Base-by-base conservation (phyloP, 2,113 vertebrate species). In the Halcyon senegalensis region DNA sequence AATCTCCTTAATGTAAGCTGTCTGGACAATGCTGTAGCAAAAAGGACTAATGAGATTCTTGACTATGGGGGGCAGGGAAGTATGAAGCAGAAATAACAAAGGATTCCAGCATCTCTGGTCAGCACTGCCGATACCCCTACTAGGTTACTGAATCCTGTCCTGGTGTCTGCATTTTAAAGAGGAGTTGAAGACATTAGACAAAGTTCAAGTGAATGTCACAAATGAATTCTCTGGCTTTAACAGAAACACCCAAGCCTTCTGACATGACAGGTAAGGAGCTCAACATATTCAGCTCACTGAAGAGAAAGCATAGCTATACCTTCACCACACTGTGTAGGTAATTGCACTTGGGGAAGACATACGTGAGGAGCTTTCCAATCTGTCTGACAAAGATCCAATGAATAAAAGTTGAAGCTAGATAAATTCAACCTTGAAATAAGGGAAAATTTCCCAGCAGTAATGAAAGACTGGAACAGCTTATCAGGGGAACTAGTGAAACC, bases 1-100 rank as follows among this genome's bases (percentile, higher is more conserved):
- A 96, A 97, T 95, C 87, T 3, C 48, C 91, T 97, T 95, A 89
- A 35, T 91, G 94, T 95, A 96, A 97, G 94, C 95, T 95, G 93
- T 95, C 94, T 96, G 81, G 84, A 93, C 64, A 81, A 94, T 87
- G 93, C 86, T 86, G 59, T 14, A 78, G 87, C 91, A 82, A 95
- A 96, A 95, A 91, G 39, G 73, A 95, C 93, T 94, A 95, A 95
- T 91, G 60, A 94, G 86, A 87, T 91, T 72, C 89, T 84, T 92
- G 67, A 94, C 58, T 87, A 73, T 63, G 10, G 55, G 7, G 56
- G 16, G 60, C 4, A 50, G 10, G 5, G 35, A 17, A 75, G 27
- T 21, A 89, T 35, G 69, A 77, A 93, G 56, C n/a, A 95, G 51
- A 94, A 91, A 81, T 78, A 96, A 95, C 59, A 50, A 95, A 75